A percentile compares a stretch with the other conserved stretches of the same genome.
Conservation (phyloP, 2,113 vertebrate genomes). For the Anseranas semipalmata region DNA sequence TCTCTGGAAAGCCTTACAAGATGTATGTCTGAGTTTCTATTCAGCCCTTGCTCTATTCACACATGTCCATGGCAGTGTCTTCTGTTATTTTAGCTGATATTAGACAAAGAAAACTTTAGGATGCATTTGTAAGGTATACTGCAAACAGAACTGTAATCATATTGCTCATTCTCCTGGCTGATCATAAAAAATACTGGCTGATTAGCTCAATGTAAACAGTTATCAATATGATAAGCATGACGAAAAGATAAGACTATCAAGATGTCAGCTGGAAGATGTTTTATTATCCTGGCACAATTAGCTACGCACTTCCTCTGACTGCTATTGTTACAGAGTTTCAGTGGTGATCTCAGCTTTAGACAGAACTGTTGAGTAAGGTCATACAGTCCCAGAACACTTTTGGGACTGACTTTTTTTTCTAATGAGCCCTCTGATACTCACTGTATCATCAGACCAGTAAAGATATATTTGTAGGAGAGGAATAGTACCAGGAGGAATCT, state of each 20-base stretch:
- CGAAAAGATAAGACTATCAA: background rate
- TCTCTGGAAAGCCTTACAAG: background rate
- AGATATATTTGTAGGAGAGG: background rate
- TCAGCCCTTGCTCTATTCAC: background rate
- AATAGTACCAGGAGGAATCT: background rate
- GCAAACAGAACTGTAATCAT: background rate
- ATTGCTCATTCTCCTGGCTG: background rate
- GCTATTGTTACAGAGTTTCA: background rate
- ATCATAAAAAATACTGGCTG: background rate
- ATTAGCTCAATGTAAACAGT: background rate
- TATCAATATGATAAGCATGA: background rate
- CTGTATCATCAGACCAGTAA: background rate
- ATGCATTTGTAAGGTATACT: background rate
- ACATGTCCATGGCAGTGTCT: background rate
- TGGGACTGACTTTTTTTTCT: background rate
- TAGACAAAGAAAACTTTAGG: background rate
- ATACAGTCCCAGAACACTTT: background rate
- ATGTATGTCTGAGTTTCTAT: background rate
- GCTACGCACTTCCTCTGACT: background rate
- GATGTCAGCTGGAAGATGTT: background rate
- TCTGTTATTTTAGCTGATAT: background rate
- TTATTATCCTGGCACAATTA: background rate
- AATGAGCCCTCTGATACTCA: background rate
- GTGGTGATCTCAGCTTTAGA: background rate
- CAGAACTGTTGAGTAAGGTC: background rate